Evolutionary conservation across 2,888 invertebrate genomes (phyloP).

Genomic region (Pinctada fucata): DNA sequence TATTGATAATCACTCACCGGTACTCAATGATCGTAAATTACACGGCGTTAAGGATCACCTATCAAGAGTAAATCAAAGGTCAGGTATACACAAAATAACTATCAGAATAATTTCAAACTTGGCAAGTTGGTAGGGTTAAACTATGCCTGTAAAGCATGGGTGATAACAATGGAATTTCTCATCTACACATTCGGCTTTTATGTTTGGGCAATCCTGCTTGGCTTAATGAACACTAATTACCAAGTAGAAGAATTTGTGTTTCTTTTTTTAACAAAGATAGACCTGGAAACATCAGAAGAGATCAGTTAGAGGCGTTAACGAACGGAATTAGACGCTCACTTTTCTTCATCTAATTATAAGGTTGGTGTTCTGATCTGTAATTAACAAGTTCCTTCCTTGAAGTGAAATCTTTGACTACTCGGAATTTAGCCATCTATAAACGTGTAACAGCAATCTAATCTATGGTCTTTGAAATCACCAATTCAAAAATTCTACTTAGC

Average conservation of each 20-base stretch:
- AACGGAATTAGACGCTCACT: not conserved
- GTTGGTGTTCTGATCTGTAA: not conserved
- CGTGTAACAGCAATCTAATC: no score
- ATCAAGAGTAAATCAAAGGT: no score
- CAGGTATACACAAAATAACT: no score
- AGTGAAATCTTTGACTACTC: no score
- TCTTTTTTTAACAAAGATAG: not conserved
- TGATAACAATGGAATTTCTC: not conserved
- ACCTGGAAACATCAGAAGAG: not conserved
- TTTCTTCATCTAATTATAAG: not conserved
- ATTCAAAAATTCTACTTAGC: no score
- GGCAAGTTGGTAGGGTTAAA: not conserved
- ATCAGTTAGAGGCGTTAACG: not conserved
- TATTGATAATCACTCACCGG: no score
- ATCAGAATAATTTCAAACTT: no score
- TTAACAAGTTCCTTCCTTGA: not conserved
- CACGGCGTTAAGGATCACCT: no score
- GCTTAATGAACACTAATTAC: not conserved
- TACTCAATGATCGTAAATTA: no score
- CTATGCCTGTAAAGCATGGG: not conserved
- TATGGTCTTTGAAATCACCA: no score
- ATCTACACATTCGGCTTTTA: not conserved
- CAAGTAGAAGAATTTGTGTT: not conserved
- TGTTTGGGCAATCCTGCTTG: not conserved
- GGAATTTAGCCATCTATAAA: no score